phyloP scores from a whole-genome alignment of 2,888 invertebrate species.

The Netelia melanura region DNA sequence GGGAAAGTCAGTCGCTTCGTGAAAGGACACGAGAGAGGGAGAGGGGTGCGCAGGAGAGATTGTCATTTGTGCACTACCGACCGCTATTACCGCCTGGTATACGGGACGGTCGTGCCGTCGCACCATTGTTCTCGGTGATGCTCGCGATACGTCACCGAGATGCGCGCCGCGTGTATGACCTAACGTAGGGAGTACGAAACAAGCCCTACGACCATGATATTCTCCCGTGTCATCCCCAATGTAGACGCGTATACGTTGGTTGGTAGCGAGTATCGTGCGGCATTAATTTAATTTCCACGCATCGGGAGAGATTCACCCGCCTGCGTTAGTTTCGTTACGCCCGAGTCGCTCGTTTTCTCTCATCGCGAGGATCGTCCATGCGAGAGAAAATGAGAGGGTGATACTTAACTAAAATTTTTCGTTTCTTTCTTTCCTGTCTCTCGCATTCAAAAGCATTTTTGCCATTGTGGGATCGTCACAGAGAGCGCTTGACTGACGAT shows the following conservation, averaged over 20 bases:
- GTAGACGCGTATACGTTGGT: neutral
- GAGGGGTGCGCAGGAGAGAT: conserved; percentile 50
- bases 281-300: conserved; percentile 80
- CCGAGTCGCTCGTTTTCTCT: conserved; percentile 57
- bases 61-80: conserved; percentile 31
- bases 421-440: conserved; percentile 34
- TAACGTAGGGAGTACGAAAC: neutral
- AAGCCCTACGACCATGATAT: neutral
- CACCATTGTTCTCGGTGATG: conserved; percentile 65
- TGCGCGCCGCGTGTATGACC: neutral
- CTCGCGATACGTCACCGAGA: conserved; percentile 5
- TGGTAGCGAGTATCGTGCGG: conserved; percentile 62
- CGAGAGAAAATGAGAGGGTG: conserved; percentile 16
- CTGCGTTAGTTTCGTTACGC: conserved; percentile 61
- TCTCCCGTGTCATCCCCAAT: neutral
- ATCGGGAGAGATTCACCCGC: conserved; percentile 66
- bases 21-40: conserved; percentile 39
- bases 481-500: conserved; percentile 16
- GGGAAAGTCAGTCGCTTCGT: conserved; percentile 81
- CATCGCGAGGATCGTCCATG: conserved; percentile 9
- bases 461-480: conserved; percentile 44
- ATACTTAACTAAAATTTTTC: conserved; percentile 16
- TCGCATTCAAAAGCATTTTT: conserved; percentile 33
- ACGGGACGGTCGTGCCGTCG: conserved; percentile 57
- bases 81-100: conserved; percentile 11